Conservation (phyloP, 2,888 invertebrate species). For the Yponomeuta cagnagella region DNA sequence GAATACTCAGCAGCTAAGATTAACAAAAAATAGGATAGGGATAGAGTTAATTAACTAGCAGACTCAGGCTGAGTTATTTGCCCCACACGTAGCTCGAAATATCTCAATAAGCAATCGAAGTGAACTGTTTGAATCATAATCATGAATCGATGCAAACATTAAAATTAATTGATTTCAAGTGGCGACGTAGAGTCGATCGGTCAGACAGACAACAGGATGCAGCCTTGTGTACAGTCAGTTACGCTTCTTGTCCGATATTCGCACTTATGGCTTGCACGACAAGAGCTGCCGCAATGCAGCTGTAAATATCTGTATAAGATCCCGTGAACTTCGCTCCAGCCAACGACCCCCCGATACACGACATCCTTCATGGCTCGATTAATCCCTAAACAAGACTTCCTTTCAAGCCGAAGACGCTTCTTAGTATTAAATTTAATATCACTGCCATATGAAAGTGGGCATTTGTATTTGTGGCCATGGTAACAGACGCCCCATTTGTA, state of each 20-base stretch:
- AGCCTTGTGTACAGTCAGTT: background rate
- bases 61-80: background rate
- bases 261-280: background rate
- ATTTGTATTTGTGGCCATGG: background rate
- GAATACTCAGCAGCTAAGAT: too few species aligned
- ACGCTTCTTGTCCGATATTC: background rate
- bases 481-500: background rate
- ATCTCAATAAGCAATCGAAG: background rate
- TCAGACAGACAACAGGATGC: constrained; percentile 13
- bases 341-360: constrained; percentile 58
- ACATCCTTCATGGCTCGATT: constrained; percentile 64
- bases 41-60: background rate
- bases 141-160: constrained; percentile 11
- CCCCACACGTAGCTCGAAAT: background rate
- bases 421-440: constrained; percentile 7
- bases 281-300: background rate
- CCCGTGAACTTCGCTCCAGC: constrained; percentile 43
- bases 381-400: constrained; percentile 54
- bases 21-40: background rate
- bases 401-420: constrained; percentile 29
- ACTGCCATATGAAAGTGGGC: constrained; percentile 5
- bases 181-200: constrained; percentile 18
- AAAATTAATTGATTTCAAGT: constrained; percentile 57
- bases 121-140: background rate
- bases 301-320: constrained; percentile 23